These are phyloP conservation scores for Zaprionus nigranus DNA, from an alignment of 1,140 invertebrate species.

Conservation along the genomic window DNA sequence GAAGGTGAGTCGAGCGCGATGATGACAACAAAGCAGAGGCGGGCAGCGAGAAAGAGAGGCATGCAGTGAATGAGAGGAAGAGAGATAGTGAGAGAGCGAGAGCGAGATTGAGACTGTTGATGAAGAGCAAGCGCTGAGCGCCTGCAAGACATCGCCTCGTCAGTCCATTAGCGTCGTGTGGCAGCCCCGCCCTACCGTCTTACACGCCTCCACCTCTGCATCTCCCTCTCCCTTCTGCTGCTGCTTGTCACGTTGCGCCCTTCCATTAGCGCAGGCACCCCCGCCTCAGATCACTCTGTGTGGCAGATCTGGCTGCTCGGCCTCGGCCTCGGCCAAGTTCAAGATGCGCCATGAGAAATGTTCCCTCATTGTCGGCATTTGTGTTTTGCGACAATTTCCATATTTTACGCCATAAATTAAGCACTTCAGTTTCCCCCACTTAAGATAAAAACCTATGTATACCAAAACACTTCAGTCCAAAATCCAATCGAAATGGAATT, in stretches of 20 bases:
- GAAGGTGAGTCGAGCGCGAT: constrained; percentile 57
- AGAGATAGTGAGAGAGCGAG: constrained; percentile 12
- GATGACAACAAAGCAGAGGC: constrained; percentile 13
- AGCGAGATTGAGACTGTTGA: constrained; percentile 14
- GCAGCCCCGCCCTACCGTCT: constrained; percentile 26
- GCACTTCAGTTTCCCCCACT: constrained; percentile 65
- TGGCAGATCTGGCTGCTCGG: constrained; percentile 47
- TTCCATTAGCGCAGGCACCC: constrained; percentile 74
- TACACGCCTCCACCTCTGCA: constrained; percentile 12
- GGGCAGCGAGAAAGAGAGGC: constrained; percentile 6
- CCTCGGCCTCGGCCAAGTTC: constrained; percentile 49
- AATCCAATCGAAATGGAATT: constrained; percentile 4
- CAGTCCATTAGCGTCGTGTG: constrained; percentile 78
- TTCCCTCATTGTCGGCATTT: constrained; percentile 74
- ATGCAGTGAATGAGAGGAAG: background rate
- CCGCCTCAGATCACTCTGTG: constrained; percentile 72
- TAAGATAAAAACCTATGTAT: constrained; percentile 5
- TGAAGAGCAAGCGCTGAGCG: constrained; percentile 30
- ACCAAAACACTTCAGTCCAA: no score
- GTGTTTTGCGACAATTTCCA: constrained; percentile 69
- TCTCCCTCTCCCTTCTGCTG: background rate
- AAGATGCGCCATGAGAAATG: constrained; percentile 67
- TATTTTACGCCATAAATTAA: constrained; percentile 80
- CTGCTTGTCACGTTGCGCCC: constrained; percentile 59
- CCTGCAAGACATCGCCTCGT: constrained; percentile 49